Evolutionary conservation across 2,797 vertebrate genomes (phyloP).

Genomic region (Siniperca undulata): DNA sequence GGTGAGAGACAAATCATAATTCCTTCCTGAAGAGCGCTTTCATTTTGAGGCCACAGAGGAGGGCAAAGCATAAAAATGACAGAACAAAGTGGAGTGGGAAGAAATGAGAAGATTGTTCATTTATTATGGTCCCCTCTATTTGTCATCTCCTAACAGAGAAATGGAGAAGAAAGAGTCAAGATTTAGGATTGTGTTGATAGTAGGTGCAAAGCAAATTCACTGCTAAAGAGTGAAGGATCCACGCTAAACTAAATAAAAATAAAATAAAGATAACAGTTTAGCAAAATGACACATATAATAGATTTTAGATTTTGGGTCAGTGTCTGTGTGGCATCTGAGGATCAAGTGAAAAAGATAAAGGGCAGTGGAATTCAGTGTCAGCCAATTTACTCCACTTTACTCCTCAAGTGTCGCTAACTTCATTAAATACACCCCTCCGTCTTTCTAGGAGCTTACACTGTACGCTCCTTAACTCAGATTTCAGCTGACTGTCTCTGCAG

Average conservation of each 20-base stretch:
- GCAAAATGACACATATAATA: constrained; percentile 11
- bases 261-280: too few species aligned
- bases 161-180: background rate
- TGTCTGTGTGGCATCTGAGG: constrained; percentile 44
- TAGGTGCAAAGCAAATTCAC: background rate
- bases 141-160: constrained; percentile 26
- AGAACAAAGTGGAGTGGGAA: constrained; percentile 52
- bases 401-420: constrained; percentile 81
- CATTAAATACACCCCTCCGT: constrained; percentile 71
- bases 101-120: constrained; percentile 49
- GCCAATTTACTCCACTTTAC: constrained; percentile 62
- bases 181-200: background rate
- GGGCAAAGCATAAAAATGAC: constrained; percentile 42
- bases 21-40: constrained; percentile 47
- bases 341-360: constrained; percentile 51
- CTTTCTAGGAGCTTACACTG: constrained; percentile 70
- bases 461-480: constrained; percentile 78
- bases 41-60: constrained; percentile 39
- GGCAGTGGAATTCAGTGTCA: constrained; percentile 52
- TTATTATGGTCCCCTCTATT: constrained; percentile 18
- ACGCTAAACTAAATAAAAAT: background rate
- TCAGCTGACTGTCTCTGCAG: constrained; percentile 73
- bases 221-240: background rate
- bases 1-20: constrained; percentile 60
- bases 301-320: constrained; percentile 52